phyloP scores from a whole-genome alignment of 2,888 invertebrate genomes.

The Hirtodrosophila trivittata region DNA sequence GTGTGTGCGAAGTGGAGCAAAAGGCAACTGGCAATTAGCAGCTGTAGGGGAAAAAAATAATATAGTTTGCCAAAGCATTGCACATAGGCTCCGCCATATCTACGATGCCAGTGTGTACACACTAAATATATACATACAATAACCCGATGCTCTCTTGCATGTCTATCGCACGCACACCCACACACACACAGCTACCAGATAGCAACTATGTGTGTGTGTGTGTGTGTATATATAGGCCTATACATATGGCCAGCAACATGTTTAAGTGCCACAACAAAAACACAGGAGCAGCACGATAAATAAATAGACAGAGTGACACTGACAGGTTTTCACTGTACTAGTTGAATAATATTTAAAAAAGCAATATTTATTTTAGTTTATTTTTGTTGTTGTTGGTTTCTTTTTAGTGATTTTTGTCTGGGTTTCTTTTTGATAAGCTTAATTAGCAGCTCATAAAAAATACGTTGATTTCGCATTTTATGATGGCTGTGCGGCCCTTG shows the following conservation, averaged over 20 bases:
- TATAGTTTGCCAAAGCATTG: slow-evolving; percentile 61
- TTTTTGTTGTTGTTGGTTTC: not conserved
- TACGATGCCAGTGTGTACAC: slow-evolving; percentile 34
- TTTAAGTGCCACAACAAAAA: slow-evolving; percentile 29
- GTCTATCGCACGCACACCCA: slow-evolving; percentile 35
- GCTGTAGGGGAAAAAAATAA: slow-evolving; percentile 35
- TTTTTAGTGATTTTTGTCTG: not conserved
- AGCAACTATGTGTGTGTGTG: slow-evolving; percentile 18
- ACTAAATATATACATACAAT: slow-evolving; percentile 10
- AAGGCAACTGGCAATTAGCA: slow-evolving; percentile 49
- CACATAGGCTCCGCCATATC: slow-evolving; percentile 51
- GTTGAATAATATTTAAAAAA: slow-evolving; percentile 44
- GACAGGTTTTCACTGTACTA: slow-evolving; percentile 64
- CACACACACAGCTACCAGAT: slow-evolving; percentile 34
- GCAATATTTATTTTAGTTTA: slow-evolving; percentile 37
- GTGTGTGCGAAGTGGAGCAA: slow-evolving; percentile 52
- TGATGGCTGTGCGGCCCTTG: not conserved
- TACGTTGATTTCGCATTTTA: slow-evolving; percentile 23
- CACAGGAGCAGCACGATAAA: slow-evolving; percentile 32
- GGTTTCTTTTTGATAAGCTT: slow-evolving; percentile 55
- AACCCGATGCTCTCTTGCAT: slow-evolving; percentile 8
- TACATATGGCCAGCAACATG: slow-evolving; percentile 37
- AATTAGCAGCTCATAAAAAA: slow-evolving; percentile 63
- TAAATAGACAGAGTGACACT: slow-evolving; percentile 61
- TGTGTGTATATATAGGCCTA: slow-evolving; percentile 41